These are phyloP conservation scores for Leptocoma aspasia DNA, from an alignment of 2,113 vertebrate species.

Conservation along the genomic window DNA sequence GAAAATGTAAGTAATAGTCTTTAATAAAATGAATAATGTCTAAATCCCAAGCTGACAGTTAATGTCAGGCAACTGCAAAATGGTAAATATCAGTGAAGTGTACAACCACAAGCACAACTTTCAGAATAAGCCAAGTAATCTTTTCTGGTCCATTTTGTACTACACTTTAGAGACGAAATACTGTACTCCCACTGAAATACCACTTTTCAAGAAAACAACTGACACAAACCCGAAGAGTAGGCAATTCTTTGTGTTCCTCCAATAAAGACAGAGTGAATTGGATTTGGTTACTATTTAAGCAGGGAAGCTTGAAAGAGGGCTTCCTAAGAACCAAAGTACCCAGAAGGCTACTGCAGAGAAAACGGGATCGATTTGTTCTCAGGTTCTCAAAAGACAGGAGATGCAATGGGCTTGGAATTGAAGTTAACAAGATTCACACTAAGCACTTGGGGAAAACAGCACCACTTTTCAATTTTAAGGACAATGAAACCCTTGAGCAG, in stretches of 20 bases:
- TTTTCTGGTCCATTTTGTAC: neutral
- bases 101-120: neutral
- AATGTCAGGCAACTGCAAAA: neutral
- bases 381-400: neutral
- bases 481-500: neutral
- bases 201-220: neutral
- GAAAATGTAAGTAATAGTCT: neutral
- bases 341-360: neutral
- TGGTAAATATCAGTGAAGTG: neutral
- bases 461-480: neutral
- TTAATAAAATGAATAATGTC: neutral
- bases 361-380: neutral
- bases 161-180: neutral
- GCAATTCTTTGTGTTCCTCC: neutral
- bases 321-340: neutral
- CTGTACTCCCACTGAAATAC: neutral
- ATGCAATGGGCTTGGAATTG: neutral
- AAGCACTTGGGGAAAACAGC: neutral
- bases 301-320: neutral
- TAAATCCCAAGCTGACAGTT: neutral
- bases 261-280: neutral
- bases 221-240: neutral
- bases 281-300: neutral
- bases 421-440: neutral
- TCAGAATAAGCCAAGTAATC: neutral